Base-by-base conservation (phyloP, 2,113 vertebrate genomes). In the Uria lomvia region DNA sequence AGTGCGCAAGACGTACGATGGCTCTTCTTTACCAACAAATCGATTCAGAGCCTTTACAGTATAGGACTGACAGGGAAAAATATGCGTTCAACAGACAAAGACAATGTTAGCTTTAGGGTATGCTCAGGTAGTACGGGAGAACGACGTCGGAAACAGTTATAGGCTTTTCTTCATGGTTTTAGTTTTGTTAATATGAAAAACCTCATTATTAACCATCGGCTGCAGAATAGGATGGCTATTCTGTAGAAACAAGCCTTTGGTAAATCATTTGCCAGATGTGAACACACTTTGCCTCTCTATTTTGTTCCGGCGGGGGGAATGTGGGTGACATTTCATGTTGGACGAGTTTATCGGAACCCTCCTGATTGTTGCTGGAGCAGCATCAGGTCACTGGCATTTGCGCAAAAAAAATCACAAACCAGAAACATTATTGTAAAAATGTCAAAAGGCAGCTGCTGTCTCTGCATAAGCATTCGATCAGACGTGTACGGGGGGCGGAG, bases 401-500 rank as follows among this genome's bases (percentile, higher is more conserved):
- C 34, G 36, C n/a, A 73, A 34, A 49, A 38, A 60, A 72, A 68
- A 62, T 52, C 53, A 50, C 29, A 60, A 60, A 36, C 13, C n/a
- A 66, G 76, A 32, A 65, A 47, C 7, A 5, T 67, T 40, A 62
- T 13, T 40, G 34, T 90, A 55, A 56, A 73, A 45, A 52, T 14
- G 10, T 53, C 60, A 77, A 77, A 77, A 91, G 40, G 4, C 49
- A 82, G 14, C 19, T 34, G 40, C 15, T 71, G 34, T 16, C 21
- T 72, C 66, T 76, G 40, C 34, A 8, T 22, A 34, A 88, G 10
- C 38, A 14, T 26, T 78, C 22, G 45, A 15, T 24, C 15, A 55
- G 43, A 36, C 4, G 17, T 7, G 12, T 38, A 5, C 0, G 0
- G 62, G 40, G 11, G 19, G 4, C 0, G 2, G 17, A 47, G 49